Evolutionary conservation across 2,113 vertebrate genomes (phyloP).

Genomic region (Chaenocephalus aceratus): DNA sequence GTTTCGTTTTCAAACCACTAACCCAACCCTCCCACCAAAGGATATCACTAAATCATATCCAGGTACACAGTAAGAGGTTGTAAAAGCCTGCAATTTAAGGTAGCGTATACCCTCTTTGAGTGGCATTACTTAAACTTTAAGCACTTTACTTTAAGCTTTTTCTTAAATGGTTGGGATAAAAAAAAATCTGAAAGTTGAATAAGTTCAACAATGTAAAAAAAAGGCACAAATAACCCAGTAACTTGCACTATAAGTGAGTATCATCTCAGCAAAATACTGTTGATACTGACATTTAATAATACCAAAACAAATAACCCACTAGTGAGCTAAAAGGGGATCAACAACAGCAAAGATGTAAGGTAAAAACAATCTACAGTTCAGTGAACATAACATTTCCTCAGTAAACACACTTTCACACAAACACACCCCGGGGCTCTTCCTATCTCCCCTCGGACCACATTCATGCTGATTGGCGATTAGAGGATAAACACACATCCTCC

Average conservation of each 20-base stretch:
- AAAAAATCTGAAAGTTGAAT: neutral
- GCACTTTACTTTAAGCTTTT: neutral
- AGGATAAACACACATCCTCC: constrained; percentile 45
- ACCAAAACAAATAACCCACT: neutral
- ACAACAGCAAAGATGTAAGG: neutral
- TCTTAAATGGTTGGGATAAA: neutral
- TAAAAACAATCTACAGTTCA: neutral
- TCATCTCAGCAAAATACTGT: neutral
- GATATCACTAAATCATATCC: constrained; percentile 29
- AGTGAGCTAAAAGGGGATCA: neutral
- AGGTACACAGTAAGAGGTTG: constrained; percentile 33
- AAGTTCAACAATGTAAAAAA: neutral
- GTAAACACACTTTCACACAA: constrained; percentile 17
- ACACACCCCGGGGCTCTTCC: constrained; percentile 30
- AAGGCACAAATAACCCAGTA: neutral
- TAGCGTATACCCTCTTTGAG: neutral
- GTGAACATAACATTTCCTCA: constrained; percentile 9
- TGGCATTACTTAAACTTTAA: neutral
- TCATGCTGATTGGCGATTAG: constrained; percentile 31
- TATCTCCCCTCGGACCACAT: neutral
- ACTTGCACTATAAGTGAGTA: neutral
- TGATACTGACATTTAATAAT: neutral
- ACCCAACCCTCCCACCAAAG: constrained; percentile 29
- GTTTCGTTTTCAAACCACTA: constrained; percentile 57
- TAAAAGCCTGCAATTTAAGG: constrained; percentile 2